Percentiles rank a stretch among this genome's conserved stretches.
These are phyloP conservation scores for Oikopleura dioica DNA, from an alignment of 23 tunicate genomes.

Conservation along the genomic window DNA sequence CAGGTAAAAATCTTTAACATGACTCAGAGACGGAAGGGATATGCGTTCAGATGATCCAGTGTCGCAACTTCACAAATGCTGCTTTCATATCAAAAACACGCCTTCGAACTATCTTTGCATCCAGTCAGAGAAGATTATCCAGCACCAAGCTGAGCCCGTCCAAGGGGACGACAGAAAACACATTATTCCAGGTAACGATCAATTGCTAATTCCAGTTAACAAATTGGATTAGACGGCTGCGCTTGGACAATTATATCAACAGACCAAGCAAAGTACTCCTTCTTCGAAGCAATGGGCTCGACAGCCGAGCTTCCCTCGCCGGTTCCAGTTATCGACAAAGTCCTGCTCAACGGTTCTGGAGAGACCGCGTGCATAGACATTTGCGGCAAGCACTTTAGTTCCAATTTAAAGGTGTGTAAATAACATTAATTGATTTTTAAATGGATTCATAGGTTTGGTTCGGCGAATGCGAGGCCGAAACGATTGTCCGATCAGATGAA, in stretches of 20 bases:
- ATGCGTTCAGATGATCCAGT: conserved; percentile 91
- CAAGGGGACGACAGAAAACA: no score
- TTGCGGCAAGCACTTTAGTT: conserved; percentile 54
- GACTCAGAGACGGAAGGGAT: no score
- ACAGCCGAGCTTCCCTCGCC: conserved; percentile 61
- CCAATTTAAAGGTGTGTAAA: conserved; percentile 24
- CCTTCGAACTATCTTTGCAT: conserved; percentile 67
- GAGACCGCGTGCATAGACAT: conserved; percentile 70
- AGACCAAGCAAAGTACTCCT: conserved; percentile 75
- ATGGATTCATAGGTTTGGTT: no score
- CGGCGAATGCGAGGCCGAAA: conserved; percentile 71
- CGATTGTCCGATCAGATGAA: conserved; percentile 24
- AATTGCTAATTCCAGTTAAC: no score
- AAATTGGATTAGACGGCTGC: no score
- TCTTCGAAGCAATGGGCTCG: conserved; percentile 86
- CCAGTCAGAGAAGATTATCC: conserved; percentile 62
- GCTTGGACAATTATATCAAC: conserved; percentile 88
- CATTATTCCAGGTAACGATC: no score
- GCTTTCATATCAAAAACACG: conserved; percentile 62
- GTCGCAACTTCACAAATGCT: conserved; percentile 85
- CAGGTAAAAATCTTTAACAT: no score
- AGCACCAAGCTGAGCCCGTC: no score
- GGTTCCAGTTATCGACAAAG: conserved; percentile 35
- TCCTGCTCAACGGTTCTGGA: conserved; percentile 52
- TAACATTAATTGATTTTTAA: no score